Conservation (phyloP, 1,140 invertebrate genomes). For the Heterodera carotae region DNA sequence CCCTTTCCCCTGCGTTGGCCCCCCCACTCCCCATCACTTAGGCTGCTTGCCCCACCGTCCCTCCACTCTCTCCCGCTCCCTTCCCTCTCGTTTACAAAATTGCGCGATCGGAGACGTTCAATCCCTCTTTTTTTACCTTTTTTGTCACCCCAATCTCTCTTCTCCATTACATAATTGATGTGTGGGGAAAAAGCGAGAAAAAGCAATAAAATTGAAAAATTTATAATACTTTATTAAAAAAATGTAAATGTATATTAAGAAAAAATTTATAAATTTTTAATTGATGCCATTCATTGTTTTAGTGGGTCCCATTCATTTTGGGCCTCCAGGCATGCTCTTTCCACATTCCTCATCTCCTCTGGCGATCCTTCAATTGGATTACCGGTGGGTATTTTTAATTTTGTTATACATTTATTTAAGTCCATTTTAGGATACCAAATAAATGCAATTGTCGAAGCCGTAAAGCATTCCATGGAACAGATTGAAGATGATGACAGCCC, state of each 20-base stretch:
- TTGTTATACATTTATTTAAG: neutral
- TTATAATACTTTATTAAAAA: neutral
- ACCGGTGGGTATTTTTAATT: slow-evolving; percentile 37
- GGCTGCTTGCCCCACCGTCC: no score
- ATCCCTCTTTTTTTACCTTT: neutral
- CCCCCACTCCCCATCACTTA: no score
- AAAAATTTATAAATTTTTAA: neutral
- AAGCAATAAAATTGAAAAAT: neutral
- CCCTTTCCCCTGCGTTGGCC: no score
- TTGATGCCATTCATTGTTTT: slow-evolving; percentile 8
- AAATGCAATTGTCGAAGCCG: slow-evolving; percentile 44
- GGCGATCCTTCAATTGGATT: slow-evolving; percentile 59
- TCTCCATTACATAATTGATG: neutral
- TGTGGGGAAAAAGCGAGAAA: neutral
- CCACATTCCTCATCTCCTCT: slow-evolving; percentile 55
- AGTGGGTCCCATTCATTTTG: slow-evolving; percentile 61
- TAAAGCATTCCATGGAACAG: slow-evolving; percentile 28
- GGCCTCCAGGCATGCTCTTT: slow-evolving; percentile 55
- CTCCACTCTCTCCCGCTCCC: no score
- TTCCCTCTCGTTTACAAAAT: neutral
- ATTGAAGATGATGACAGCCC: slow-evolving; percentile 37
- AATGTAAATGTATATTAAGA: neutral
- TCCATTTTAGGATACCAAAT: slow-evolving; percentile 43
- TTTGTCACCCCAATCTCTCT: neutral
- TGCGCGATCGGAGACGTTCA: neutral